These are phyloP conservation scores for Acrocera orbiculus DNA, from an alignment of 2,888 invertebrate genomes.

Conservation along the genomic window DNA sequence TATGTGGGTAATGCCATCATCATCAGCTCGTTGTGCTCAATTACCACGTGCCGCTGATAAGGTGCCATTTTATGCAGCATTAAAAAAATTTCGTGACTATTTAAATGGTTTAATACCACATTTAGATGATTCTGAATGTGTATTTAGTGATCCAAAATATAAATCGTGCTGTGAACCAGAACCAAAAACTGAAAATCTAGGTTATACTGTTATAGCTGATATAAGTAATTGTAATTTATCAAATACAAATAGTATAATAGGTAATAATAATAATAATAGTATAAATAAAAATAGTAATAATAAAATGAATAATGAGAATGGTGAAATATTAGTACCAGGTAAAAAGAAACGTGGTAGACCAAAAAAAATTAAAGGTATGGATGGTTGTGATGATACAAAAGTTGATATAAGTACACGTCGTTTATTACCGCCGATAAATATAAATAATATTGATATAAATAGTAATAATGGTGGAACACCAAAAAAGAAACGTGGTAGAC, in stretches of 20 bases:
- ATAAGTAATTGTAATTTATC: constrained; percentile 10
- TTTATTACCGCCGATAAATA: constrained; percentile 26
- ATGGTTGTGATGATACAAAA: constrained; percentile 35
- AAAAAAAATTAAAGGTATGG: constrained; percentile 40
- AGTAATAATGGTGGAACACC: constrained; percentile 38
- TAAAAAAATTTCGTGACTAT: constrained; percentile 90
- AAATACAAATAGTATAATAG: constrained; percentile 8
- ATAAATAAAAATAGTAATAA: constrained; percentile 5
- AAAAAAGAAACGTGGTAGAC: constrained; percentile 75
- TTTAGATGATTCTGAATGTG: constrained; percentile 73
- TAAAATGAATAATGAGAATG: constrained; percentile 6
- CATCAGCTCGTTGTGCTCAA: constrained; percentile 92
- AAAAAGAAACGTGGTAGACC: constrained; percentile 85
- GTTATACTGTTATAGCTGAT: constrained; percentile 14
- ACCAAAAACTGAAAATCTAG: constrained; percentile 13
- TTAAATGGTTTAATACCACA: constrained; percentile 71
- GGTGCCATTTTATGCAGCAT: constrained; percentile 90
- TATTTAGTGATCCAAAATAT: constrained; percentile 57
- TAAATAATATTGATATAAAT: constrained; percentile 10
- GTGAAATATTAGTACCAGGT: constrained; percentile 34
- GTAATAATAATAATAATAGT: constrained; percentile 4
- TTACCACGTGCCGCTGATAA: constrained; percentile 95
- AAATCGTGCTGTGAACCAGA: constrained; percentile 44
- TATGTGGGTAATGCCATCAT: constrained; percentile 99
- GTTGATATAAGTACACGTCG: constrained; percentile 6